Conservation (phyloP, 2,797 vertebrate species). For the Gymnoscopelus braueri region DNA sequence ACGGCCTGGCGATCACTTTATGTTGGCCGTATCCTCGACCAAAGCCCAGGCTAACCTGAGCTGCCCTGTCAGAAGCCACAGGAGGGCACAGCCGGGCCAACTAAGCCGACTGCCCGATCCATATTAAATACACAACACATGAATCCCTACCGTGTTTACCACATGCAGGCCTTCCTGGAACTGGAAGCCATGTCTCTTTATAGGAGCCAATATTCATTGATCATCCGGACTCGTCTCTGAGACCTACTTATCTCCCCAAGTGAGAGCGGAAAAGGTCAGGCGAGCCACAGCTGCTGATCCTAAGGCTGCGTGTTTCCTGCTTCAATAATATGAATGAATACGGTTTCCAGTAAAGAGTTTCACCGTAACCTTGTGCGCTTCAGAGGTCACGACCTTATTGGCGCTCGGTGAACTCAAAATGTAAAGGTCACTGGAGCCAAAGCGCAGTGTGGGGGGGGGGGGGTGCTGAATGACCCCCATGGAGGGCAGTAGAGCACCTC, state of each 20-base stretch:
- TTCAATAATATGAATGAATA: neutral
- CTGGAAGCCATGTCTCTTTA: neutral
- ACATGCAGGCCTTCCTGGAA: constrained; percentile 18
- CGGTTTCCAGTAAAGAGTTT: neutral
- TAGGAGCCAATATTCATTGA: neutral
- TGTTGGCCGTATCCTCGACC: constrained; percentile 29
- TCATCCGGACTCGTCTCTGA: too few relatives aligned
- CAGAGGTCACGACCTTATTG: too few relatives aligned
- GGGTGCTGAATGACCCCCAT: too few relatives aligned
- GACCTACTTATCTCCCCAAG: neutral
- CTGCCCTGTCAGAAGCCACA: neutral
- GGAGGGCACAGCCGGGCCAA: constrained; percentile 16
- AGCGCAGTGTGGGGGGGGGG: too few relatives aligned
- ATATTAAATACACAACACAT: constrained; percentile 16
- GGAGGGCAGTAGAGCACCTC: too few relatives aligned
- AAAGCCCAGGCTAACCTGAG: constrained; percentile 17
- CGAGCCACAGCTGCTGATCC: neutral
- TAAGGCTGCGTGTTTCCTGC: neutral
- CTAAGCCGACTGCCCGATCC: constrained; percentile 23
- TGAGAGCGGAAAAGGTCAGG: constrained; percentile 13
- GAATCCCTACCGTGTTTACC: constrained; percentile 26
- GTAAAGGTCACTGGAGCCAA: neutral
- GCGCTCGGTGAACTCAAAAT: neutral
- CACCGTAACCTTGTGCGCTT: neutral
- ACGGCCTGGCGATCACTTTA: constrained; percentile 39